A percentile compares a stretch with the other conserved stretches of the same genome.
Conservation (phyloP, 2,888 invertebrate genomes). For the Craniophora ligustri region DNA sequence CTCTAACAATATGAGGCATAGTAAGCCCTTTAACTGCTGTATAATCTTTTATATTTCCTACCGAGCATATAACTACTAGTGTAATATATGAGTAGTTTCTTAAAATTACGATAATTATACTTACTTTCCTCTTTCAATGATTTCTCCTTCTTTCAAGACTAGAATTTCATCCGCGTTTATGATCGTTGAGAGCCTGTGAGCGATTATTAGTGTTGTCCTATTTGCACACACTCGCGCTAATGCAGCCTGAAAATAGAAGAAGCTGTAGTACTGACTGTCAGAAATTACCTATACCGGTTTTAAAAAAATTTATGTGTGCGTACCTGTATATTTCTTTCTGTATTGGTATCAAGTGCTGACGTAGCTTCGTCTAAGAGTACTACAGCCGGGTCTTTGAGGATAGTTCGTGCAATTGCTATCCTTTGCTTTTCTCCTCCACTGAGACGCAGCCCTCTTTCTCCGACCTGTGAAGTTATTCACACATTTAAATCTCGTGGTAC, state of each 20-base stretch:
- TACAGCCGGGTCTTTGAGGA: slow-evolving; percentile 96
- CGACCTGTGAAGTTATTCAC: slow-evolving; percentile 90
- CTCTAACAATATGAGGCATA: no score
- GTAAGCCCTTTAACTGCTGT: no score
- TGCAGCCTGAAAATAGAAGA: slow-evolving; percentile 88
- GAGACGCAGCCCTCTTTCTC: slow-evolving; percentile 97
- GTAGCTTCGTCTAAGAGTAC: slow-evolving; percentile 98
- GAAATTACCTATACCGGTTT: no score
- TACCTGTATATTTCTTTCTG: slow-evolving; percentile 96
- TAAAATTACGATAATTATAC: no score
- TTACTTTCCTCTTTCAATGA: slow-evolving; percentile 95
- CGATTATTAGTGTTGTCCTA: slow-evolving; percentile 97
- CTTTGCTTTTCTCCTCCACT: slow-evolving; percentile 99
- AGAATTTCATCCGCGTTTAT: slow-evolving; percentile 98
- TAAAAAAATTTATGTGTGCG: no score
- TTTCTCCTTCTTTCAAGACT: slow-evolving; percentile 96
- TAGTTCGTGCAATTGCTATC: slow-evolving; percentile 98
- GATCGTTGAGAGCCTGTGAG: slow-evolving; percentile 97
- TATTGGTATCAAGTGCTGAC: slow-evolving; percentile 98
- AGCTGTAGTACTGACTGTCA: no score
- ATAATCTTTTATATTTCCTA: no score
- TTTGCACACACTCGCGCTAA: slow-evolving; percentile 93
- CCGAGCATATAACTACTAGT: no score
- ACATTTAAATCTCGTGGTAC: not conserved
- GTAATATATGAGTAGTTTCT: no score